Evolutionary conservation across 2,888 invertebrate genomes (phyloP).

Genomic region (Brenthis ino): DNA sequence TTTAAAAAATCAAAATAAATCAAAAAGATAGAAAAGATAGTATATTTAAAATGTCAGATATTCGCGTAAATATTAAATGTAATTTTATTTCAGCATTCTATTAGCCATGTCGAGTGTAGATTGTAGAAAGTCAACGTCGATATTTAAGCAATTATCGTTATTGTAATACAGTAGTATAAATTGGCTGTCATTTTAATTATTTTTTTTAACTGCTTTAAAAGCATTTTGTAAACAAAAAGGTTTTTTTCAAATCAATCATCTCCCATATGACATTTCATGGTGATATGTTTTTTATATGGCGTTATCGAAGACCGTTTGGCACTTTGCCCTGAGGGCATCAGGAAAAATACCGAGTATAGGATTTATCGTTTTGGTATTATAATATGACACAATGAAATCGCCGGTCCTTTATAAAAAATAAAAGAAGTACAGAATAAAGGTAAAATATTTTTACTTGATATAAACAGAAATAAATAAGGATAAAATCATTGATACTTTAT

Average conservation of each 20-base stretch:
- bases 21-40: no score
- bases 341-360: conserved; percentile 17
- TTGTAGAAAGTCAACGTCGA: no score
- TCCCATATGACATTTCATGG: conserved; percentile 20
- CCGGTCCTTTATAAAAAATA: conserved; percentile 1
- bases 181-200: conserved; percentile 1
- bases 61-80: no score
- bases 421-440: no score
- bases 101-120: no score
- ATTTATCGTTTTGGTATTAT: conserved; percentile 28
- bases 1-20: no score
- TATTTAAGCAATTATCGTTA: no score
- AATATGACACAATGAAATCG: conserved; percentile 17
- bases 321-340: conserved; percentile 17
- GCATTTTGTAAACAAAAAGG: conserved; percentile 4
- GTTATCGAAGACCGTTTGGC: conserved; percentile 25
- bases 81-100: no score
- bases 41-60: no score
- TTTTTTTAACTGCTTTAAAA: not conserved
- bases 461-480: no score
- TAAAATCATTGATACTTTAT: no score
- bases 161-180: not conserved
- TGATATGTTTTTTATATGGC: conserved; percentile 22
- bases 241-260: conserved; percentile 21
- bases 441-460: no score